Conservation (phyloP, 2,113 vertebrate species). For the Chitala chitala region DNA sequence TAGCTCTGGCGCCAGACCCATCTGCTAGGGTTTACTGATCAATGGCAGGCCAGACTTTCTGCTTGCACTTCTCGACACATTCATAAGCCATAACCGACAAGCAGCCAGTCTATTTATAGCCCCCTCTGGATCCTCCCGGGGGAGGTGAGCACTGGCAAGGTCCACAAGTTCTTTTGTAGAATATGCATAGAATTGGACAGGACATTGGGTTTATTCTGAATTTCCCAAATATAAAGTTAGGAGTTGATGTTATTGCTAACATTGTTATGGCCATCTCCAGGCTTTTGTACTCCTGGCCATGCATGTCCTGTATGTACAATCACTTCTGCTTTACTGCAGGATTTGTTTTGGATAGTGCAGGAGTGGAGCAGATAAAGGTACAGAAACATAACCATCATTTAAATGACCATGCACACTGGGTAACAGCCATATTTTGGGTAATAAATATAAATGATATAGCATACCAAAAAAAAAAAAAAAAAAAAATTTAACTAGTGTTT, state of each 20-base stretch:
- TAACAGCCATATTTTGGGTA: no score
- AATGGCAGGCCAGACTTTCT: constrained; percentile 5
- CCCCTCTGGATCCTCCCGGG: constrained; percentile 9
- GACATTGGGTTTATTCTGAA: background rate
- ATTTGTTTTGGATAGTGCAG: background rate
- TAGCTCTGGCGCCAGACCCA: constrained; percentile 6
- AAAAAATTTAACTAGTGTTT: no score
- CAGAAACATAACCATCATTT: no score
- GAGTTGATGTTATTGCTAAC: no score
- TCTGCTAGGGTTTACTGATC: constrained; percentile 25
- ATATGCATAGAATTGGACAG: background rate
- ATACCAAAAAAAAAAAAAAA: no score
- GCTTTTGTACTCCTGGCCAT: background rate
- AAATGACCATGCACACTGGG: no score
- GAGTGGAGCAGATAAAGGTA: background rate
- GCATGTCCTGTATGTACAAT: no score
- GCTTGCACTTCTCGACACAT: constrained; percentile 20
- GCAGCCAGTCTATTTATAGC: constrained; percentile 17
- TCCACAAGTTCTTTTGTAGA: background rate
- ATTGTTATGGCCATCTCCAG: background rate
- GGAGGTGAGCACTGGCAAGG: constrained; percentile 4
- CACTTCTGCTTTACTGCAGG: no score
- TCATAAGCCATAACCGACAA: constrained; percentile 26
- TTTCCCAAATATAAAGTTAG: no score
- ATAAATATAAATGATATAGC: no score